Evolutionary conservation across 2,113 vertebrate species (phyloP), one percentile per base, ranked within the genome.

Genomic region (Alethe castanea): DNA sequence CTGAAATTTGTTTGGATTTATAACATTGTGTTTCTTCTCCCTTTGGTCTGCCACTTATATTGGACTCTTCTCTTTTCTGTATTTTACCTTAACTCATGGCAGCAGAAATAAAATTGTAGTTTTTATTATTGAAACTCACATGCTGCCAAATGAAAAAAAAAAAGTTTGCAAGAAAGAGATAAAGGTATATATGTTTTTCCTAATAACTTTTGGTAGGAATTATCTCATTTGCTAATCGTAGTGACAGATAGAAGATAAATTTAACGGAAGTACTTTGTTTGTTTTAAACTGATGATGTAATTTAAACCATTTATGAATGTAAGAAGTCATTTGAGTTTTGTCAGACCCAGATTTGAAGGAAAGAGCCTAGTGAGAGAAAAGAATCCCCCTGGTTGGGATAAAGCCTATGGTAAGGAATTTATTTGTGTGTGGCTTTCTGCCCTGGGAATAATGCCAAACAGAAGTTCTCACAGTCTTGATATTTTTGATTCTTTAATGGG

Each of bases 361-460:
- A 89, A 80, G 81, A 87, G 89, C 64, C 62, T 89, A 96, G 94
- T 70, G 90, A 83, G 78, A 91, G 79, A 87, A 92, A 72, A 82
- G 62, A 89, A 94, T 95, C 59, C 54, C 91, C 38, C 47, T 92
- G 66, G 60, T 79, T 95, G 89, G 89, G 85, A 80, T 92, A 95
- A 96, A 95, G 92, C 85, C 45, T 87, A 50, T 90, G 56, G 93
- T 83, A 96, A 97, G 91, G 95, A 96, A 95, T 96, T 94, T 97
- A 95, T 97, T 91, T 97, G 95, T 93, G 77, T 97, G 94, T 96
- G 91, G 92, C 95, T 96, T 97, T 97, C 33, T 95, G 88, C 69
- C 79, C 96, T 96, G 96, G 97, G 97, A 97, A 92, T 95, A 91
- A 88, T 96, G 97, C 97, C 96, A 97, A 97, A 97, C 97, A 97